Evolutionary conservation across 2,888 invertebrate species (phyloP), one percentile per base, ranked within the genome.

Genomic region (Aporophyla lueneburgensis): DNA sequence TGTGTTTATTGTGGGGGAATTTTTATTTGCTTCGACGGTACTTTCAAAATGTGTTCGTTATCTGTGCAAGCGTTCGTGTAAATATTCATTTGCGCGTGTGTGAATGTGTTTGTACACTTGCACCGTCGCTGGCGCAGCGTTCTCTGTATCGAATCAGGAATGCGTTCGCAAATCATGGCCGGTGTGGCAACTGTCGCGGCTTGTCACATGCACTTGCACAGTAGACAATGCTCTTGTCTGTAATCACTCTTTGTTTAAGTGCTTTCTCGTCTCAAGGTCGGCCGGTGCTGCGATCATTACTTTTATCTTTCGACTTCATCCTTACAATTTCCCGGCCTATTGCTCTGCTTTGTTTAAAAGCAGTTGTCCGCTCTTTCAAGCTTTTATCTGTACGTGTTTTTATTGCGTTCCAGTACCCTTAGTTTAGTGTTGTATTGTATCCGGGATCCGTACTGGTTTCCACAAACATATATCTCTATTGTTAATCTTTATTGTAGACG

Each of bases 131-230:
- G 81, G 81, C 78, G 88, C 83, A 85, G 85, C 87, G 89, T 86
- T 90, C 90, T 90, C 90, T 89, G 92, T 89, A 89, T 91, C 95
- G 91, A 95, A 95, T 96, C 90, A 89, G 94, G 95, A 95, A 96
- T 96, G 95, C 92, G 92, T 93, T 91, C 91, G 93, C 92, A 87
- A 92, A 92, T 93, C 93, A 93, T 92, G 93, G 88, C 86, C 90
- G 86, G 76, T 84, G 87, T 82, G 83, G 75, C 77, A 79, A 81
- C 67, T 73, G 85, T 88, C 86, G 88, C 84, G 68, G 76, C 79
- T 88, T 91, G 91, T 90, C 92, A 91, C 91, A 90, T 91, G 89
- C 90, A 82, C 71, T 77, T 79, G 78, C 62, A 67, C 76, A 75
- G 89, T 86, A 89, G 88, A 91, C 91, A 91, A 91, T 91, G 87